Evolutionary conservation across 1,140 invertebrate species (phyloP), one percentile per base, ranked within the genome.

Genomic region (Drosophila sechellia): DNA sequence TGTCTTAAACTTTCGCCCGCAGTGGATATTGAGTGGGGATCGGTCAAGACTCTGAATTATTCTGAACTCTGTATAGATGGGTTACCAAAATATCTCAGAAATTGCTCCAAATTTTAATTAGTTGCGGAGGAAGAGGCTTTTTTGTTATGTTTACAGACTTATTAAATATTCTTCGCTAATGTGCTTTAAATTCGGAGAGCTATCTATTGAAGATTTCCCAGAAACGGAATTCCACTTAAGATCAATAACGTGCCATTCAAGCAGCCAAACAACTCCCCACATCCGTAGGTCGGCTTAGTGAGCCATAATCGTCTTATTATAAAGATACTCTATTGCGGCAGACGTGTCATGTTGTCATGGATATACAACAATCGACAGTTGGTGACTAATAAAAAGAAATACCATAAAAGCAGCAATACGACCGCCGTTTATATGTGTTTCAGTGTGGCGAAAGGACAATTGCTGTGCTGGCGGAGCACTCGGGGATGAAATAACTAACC

Each of bases 401-500:
- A 6, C 43, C 13, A 27, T 25, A 58, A 58, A 48, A 35, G 31
- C 27, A 43, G 20, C 48, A 34, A 64, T 46, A 65, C 27, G 34
- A 34, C 22, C 34, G 20, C 22, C 57, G 27, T 68, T 70, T 70
- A 55, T 56, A 31, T 69, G 50, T 70, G 15, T 35, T 17, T 31
- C 6, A 25, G 12, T 11, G 13, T 0, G 27, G 5, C 0, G 43
- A 15, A 17, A 15, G 37, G 17, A 65, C 59, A 50, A 66, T 65
- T 50, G 35, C 20, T 34, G 11, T 25, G n/a, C 35, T 75, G 60
- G 50, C 22, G 27, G 25, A 65, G 55, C 52, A 70, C 61, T 84
- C 61, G 83, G 45, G 46, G 53, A 57, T 58, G 52, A 79, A 86
- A 87, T 76, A 85, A 81, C 81, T 85, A 85, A 86, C 81, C 81